Evolutionary conservation across 2,888 invertebrate genomes (phyloP), one percentile per base, ranked within the genome.

Genomic region (Watsonalla binaria): DNA sequence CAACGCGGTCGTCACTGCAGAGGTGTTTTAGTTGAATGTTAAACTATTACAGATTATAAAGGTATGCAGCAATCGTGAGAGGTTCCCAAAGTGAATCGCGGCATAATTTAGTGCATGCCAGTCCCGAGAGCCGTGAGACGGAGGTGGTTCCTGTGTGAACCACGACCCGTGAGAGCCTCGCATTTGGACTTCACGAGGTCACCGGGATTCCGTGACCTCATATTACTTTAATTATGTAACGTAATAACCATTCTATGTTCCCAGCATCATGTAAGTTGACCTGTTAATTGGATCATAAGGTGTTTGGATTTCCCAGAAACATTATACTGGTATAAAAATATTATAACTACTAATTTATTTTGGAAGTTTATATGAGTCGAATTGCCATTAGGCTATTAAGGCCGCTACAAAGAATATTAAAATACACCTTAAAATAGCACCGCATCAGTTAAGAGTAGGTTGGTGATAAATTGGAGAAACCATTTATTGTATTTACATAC

Each of bases 141-240:
- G 56, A 59, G 59, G 61, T 68, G 59, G 70, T 74, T 74, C 70
- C 62, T 75, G 67, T 73, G 74, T 73, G 78, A 78, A 78, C 65
- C 56, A 54, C 65, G 58, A 56, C 61, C 65, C 72, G 76, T 77
- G 76, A 63, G 79, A 74, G 67, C 58, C 59, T 60, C 53, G 55
- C 57, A 63, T 61, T 64, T 56, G 57, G 57, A 51, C 65, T 63
- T 57, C 54, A 51, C 57, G 64, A 61, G 69, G 70, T 72, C 74
- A 68, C 66, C 62, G 64, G 69, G 64, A 64, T 62, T 8, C 45
- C 45, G 47, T 49, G 54, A 48, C 15, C 47, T 50, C 34, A 42
- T 46, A 45, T 55, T 51, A 46, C 14, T 52, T 45, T 50, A 52
- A 45, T 7, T 62, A 48, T 55, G 51, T 51, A 60, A 60, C 24